These are phyloP conservation scores for Coleophora deauratella DNA, from an alignment of 2,888 invertebrate genomes.

Conservation along the genomic window DNA sequence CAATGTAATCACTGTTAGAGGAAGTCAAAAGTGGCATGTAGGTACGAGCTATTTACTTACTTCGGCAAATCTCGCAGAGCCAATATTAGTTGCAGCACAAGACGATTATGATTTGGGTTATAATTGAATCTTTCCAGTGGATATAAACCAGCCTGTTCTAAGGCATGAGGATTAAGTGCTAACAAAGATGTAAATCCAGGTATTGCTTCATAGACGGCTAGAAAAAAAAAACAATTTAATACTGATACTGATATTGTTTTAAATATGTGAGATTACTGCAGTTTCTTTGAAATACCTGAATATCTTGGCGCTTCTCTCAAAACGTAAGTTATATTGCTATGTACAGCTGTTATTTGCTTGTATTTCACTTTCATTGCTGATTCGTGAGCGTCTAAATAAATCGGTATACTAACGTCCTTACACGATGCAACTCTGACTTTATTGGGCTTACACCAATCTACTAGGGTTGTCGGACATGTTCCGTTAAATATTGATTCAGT, in stretches of 20 bases:
- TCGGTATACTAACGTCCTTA: constrained; percentile 61
- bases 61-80: constrained; percentile 72
- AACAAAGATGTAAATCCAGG: constrained; percentile 66
- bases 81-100: constrained; percentile 64
- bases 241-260: too few species aligned
- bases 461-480: constrained; percentile 56
- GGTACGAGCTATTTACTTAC: constrained; percentile 31
- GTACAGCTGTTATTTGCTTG: constrained; percentile 53
- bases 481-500: constrained; percentile 61
- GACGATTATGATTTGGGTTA: constrained; percentile 57
- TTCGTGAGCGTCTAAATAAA: constrained; percentile 72
- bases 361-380: constrained; percentile 61
- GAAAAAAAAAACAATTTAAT: constrained; percentile 23
- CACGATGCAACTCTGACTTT: constrained; percentile 64
- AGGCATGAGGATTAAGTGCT: constrained; percentile 66
- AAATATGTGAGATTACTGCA: too few species aligned
- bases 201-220: constrained; percentile 71
- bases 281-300: constrained; percentile 41
- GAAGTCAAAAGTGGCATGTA: too few species aligned
- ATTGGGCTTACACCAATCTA: constrained; percentile 66
- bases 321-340: constrained; percentile 64
- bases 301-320: constrained; percentile 60
- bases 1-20: too few species aligned
- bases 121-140: constrained; percentile 50
- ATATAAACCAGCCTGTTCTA: constrained; percentile 61